Percentiles rank a stretch among this genome's conserved stretches.
Conservation (phyloP, 2,113 vertebrate species). For the Phalacrocorax brasilianus region DNA sequence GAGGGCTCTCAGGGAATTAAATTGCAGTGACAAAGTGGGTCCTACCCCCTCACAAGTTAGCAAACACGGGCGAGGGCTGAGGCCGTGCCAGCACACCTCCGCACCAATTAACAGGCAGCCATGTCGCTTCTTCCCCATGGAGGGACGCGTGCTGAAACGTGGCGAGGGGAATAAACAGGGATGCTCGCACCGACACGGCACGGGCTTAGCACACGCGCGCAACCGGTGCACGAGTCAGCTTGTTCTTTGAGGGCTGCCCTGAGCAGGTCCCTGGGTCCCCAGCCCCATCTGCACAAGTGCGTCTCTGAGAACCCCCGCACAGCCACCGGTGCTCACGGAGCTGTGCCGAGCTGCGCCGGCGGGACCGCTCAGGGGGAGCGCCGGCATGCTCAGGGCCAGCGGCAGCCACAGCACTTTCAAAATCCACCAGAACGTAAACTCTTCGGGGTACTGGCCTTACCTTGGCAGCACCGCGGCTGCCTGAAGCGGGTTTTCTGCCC, state of each 20-base stretch:
- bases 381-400: rapidly evolving
- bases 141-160: rapidly evolving
- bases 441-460: not conserved
- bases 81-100: not conserved
- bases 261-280: not conserved
- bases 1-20: constrained; percentile 42
- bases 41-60: not conserved
- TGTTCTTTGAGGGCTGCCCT: not conserved
- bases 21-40: not conserved
- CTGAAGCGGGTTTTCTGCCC: not conserved
- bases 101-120: rapidly evolving
- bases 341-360: rapidly evolving
- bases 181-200: rapidly evolving
- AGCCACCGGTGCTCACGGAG: rapidly evolving
- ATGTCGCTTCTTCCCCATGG: rapidly evolving
- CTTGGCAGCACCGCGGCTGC: not conserved
- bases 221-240: rapidly evolving
- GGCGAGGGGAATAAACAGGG: rapidly evolving
- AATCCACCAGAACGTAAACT: rapidly evolving
- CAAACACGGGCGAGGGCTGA: not conserved
- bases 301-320: rapidly evolving
- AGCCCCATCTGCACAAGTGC: rapidly evolving
- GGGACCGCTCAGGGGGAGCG: not conserved
- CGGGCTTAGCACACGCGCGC: not conserved
- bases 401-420: not conserved